Evolutionary conservation across 1,140 invertebrate species (phyloP).

Genomic region (Aethina tumida): DNA sequence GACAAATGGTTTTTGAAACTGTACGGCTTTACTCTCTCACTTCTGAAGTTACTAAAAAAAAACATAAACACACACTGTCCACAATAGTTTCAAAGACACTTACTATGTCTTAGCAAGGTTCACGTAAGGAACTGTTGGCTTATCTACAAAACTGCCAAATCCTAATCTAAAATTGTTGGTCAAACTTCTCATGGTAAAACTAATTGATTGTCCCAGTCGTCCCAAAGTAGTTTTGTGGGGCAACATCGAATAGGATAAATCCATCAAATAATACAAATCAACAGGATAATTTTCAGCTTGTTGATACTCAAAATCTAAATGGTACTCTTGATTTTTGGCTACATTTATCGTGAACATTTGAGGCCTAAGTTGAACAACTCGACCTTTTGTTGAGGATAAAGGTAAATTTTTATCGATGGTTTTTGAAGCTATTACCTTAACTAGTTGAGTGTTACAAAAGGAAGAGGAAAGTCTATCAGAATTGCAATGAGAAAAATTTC

Average conservation of each 20-base stretch:
- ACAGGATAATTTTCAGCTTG: slow-evolving; percentile 91
- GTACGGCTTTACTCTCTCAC: slow-evolving; percentile 43
- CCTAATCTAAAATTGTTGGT: slow-evolving; percentile 92
- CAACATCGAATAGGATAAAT: slow-evolving; percentile 89
- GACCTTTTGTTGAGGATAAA: slow-evolving; percentile 3
- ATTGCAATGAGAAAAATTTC: slow-evolving; percentile 7
- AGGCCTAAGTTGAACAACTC: slow-evolving; percentile 65
- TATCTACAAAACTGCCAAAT: slow-evolving; percentile 98
- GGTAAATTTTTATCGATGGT: slow-evolving; percentile 6
- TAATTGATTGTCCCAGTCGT: slow-evolving; percentile 68
- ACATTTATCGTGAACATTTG: slow-evolving; percentile 69
- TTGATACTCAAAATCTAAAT: slow-evolving; percentile 63
- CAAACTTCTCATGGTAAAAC: slow-evolving; percentile 73
- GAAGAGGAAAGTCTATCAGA: slow-evolving; percentile 1
- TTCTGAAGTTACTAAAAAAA: too few relatives aligned
- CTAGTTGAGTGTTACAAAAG: too few relatives aligned
- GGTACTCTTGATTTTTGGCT: slow-evolving; percentile 71
- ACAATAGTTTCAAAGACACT: too few relatives aligned
- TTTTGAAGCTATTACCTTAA: not conserved
- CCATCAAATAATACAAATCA: slow-evolving; percentile 94
- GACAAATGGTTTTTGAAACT: slow-evolving; percentile 58
- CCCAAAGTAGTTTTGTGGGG: slow-evolving; percentile 87
- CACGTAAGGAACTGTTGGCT: slow-evolving; percentile 96
- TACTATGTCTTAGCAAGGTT: too few relatives aligned
- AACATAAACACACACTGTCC: too few relatives aligned